Percentiles rank a stretch among this genome's conserved stretches.
phyloP scores from a whole-genome alignment of 2,797 vertebrate species.

The Tenualosa ilisha region DNA sequence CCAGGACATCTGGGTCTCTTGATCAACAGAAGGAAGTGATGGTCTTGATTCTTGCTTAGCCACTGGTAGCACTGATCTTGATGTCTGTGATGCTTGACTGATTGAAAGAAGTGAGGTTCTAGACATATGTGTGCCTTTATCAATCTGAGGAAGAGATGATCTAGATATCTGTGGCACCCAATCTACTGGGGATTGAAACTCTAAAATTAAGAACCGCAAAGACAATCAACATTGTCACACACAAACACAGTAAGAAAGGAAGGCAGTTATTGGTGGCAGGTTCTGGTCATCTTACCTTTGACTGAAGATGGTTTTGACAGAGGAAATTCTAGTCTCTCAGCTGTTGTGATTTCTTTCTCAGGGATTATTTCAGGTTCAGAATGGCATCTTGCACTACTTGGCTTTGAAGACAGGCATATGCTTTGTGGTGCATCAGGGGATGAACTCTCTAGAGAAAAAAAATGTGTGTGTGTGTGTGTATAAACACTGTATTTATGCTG shows the following conservation, averaged over 20 bases:
- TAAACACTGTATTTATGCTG: no score
- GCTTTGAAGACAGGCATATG: not conserved
- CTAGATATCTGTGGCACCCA: not conserved
- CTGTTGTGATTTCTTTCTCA: not conserved
- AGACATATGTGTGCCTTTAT: conserved; percentile 15
- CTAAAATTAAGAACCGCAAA: not conserved
- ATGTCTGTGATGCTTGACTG: conserved; percentile 6
- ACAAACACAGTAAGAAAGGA: not conserved
- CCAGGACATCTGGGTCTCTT: not conserved
- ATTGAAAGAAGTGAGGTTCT: not conserved
- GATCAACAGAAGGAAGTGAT: not conserved
- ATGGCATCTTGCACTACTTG: not conserved
- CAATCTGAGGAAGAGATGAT: not conserved
- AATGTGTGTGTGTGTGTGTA: no score
- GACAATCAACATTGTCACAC: not conserved
- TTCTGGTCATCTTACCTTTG: conserved; percentile 1
- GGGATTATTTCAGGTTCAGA: not conserved
- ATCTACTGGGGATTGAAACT: not conserved
- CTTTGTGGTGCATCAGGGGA: not conserved
- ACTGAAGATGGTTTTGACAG: not conserved
- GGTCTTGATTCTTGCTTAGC: not conserved
- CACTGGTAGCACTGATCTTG: not conserved
- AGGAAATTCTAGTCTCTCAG: not conserved
- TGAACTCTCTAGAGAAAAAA: not conserved
- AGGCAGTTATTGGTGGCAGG: not conserved